Base-by-base conservation (phyloP, 2,113 vertebrate species). In the Muntiacus muntjak region DNA sequence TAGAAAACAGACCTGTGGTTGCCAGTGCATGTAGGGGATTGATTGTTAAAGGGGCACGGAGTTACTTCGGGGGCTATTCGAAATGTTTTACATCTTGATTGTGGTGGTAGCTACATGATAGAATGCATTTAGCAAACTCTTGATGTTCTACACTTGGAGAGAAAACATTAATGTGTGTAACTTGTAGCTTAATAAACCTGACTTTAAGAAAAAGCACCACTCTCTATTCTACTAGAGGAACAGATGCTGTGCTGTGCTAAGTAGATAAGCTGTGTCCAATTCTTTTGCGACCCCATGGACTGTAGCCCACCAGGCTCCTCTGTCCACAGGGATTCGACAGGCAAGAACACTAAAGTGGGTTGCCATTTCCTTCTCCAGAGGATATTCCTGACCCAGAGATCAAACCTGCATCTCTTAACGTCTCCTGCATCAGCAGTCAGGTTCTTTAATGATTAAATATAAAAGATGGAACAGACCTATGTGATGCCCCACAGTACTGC, bases 71-170 rank as follows among this genome's bases (percentile, higher is more conserved):
- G 40, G 40, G 10, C 9, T 81, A 45, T 10, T 60, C 9, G 62
- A 64, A 94, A 50, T 96, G n/a, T 58, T 95, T 93, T 94, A 36
- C 52, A 78, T 89, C 52, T 91, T 97, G 79, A 82, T 45, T 54
- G 23, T 79, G n/a, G n/a, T n/a, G 21, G 40, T 54, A 26, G 47
- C 40, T 89, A 1, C 88, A 50, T 74, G 83, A 84, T 17, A 60
- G 5, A 95, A 78, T 87, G 54, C 4, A 76, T 30, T 58, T 91
- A 40, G 79, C 43, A 87, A 87, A 92, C 14, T 89, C 52, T 54
- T 74, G 93, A 81, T 87, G 81, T 54, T 54, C 50, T 90, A 84
- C 7, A 16, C 23, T 87, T 82, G n/a, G 55, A 71, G 90, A 92
- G 57, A 11, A 58, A 45, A 15, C 91, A 74, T 79, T 87, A n/a